A percentile compares a stretch with the other conserved stretches of the same genome.
phyloP scores from a whole-genome alignment of 2,113 vertebrate genomes.

The Osmerus mordax region DNA sequence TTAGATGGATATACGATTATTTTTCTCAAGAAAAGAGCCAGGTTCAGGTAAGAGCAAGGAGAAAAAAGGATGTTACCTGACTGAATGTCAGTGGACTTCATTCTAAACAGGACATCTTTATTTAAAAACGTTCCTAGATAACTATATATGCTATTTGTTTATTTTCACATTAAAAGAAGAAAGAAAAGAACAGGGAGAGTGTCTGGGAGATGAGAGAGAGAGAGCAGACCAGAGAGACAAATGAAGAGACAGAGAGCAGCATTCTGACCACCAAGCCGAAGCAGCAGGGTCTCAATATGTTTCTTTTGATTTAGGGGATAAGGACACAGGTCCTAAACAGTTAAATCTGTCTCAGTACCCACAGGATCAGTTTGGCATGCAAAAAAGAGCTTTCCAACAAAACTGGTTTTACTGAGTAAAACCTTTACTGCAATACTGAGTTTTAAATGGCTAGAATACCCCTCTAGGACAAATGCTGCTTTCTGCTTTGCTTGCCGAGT shows the following conservation, averaged over 20 bases:
- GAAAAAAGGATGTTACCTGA: too few relatives aligned
- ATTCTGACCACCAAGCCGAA: constrained; percentile 27
- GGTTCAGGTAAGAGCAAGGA: too few relatives aligned
- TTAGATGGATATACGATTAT: too few relatives aligned
- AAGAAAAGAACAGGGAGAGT: too few relatives aligned
- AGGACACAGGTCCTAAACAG: constrained; percentile 38
- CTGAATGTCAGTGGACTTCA: too few relatives aligned
- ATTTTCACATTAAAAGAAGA: too few relatives aligned
- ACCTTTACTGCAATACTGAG: neutral
- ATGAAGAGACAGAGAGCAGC: constrained; percentile 21
- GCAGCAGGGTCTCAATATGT: constrained; percentile 12
- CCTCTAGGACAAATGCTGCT: constrained; percentile 24
- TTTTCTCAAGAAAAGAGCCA: too few relatives aligned
- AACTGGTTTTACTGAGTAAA: constrained; percentile 19
- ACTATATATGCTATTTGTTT: too few relatives aligned
- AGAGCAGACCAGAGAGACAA: constrained; percentile 11
- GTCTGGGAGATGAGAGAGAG: neutral
- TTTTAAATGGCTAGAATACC: constrained; percentile 27
- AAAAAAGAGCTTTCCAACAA: constrained; percentile 36
- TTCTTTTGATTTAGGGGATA: constrained; percentile 25
- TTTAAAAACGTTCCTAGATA: too few relatives aligned
- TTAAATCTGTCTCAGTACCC: constrained; percentile 31
- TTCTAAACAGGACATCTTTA: too few relatives aligned
- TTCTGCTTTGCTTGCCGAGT: constrained; percentile 28
- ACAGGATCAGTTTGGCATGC: constrained; percentile 22